Base-by-base conservation (phyloP, 2,113 vertebrate genomes). In the Apodemus speciosus region DNA sequence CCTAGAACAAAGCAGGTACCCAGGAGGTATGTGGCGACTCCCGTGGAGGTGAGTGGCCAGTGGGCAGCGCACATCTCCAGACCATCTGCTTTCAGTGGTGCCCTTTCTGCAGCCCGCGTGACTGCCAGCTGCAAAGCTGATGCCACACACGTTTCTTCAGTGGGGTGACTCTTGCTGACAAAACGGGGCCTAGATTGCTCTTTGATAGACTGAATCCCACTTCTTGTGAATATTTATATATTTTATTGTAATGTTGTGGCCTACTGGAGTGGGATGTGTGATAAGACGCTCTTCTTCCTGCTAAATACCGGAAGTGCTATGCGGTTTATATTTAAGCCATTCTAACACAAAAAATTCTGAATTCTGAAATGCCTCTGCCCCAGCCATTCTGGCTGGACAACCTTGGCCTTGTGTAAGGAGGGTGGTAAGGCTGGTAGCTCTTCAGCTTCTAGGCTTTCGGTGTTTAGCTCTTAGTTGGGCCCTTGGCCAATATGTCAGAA, bases 181-280 rank as follows among this genome's bases (percentile, higher is more conserved):
- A 66, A 79, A 53, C 13, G 4, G 18, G 13, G 40, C 9, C 51
- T 35, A 72, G 68, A 85, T 1, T 85, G 68, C 79, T 23, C 20
- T 58, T 58, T 92, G 40, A 76, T 53, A 81, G 87, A 35, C 35
- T 51, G 30, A 43, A 68, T 93, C 25, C 64, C 43, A 83, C 64
- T 69, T 86, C 10, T 21, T 85, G 13, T 94, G 91, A 96, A 91
- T 51, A 95, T 90, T 94, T 89, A 91, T 49, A 91, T 21, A 38
- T 83, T 91, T 89, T 79, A 84, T 60, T 80, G 15, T 3, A 75
- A 75, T 9, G 83, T 23, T 76, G 68, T 72, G 66, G 58, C 40
- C 35, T 79, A 53, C 15, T 58, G 3, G 76, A 72, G 64, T 89
- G 86, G n/a, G 51, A 9, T 66, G 83, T 87, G 84, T 60, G 51